phyloP scores from a whole-genome alignment of 2,888 invertebrate genomes.

The Balanococcus diminutus region DNA sequence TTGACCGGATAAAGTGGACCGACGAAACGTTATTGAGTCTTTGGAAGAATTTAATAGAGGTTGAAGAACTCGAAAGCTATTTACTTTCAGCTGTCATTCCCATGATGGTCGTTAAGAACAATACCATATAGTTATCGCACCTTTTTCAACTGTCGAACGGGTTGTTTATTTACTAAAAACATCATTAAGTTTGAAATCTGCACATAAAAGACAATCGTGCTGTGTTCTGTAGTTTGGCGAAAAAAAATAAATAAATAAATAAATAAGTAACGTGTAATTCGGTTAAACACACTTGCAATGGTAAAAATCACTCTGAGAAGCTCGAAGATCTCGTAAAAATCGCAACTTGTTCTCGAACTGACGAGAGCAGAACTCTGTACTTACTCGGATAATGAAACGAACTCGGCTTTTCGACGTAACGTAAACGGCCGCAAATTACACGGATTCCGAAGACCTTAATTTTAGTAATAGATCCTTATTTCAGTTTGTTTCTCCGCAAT shows the following conservation, averaged over 20 bases:
- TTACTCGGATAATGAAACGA: background rate
- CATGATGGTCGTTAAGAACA: slow-evolving; percentile 1
- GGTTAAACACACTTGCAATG: background rate
- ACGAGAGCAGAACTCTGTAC: background rate
- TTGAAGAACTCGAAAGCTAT: slow-evolving; percentile 14
- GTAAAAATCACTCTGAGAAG: background rate
- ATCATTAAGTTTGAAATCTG: background rate
- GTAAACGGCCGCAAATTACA: slow-evolving; percentile 15
- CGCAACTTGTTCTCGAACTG: background rate
- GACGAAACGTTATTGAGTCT: background rate
- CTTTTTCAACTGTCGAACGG: background rate
- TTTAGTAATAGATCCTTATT: slow-evolving; percentile 4
- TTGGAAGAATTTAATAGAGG: background rate
- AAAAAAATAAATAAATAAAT: background rate
- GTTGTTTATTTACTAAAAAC: slow-evolving; percentile 5
- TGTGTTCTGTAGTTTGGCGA: background rate
- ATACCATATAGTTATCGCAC: slow-evolving; percentile 8
- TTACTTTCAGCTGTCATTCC: slow-evolving; percentile 17
- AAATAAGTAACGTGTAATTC: background rate
- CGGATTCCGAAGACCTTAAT: slow-evolving; percentile 2
- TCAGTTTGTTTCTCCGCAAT: slow-evolving; percentile 27
- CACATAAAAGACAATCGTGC: background rate
- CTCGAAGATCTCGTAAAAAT: background rate
- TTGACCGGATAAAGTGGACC: background rate
- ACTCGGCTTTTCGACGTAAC: background rate